Evolutionary conservation across 2,113 vertebrate genomes (phyloP), one percentile per base, ranked within the genome.

Genomic region (Microcebus ravelobensis): DNA sequence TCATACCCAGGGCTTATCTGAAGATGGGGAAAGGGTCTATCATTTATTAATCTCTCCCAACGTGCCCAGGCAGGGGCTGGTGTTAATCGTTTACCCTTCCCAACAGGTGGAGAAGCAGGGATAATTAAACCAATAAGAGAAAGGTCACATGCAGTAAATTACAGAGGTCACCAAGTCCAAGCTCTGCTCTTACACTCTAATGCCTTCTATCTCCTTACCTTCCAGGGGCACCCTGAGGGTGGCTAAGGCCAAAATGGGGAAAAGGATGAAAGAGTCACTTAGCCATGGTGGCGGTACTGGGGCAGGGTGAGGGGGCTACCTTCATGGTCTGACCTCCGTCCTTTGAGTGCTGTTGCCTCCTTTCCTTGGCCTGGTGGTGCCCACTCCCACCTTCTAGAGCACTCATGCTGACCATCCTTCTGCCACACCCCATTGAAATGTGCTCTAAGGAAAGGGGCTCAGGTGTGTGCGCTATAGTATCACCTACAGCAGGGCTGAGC

Each of bases 271-370:
- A 61, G 10, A 14, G 68, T 50, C 21, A 2, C 68, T 34, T 27
- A 20, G 45, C 2, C 14, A 5, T 20, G 52, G 79, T 6, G 2
- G 2, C 36, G 8, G 18, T 25, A 1, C 5, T 61, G 31, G 27
- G 61, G 25, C 15, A 14, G n/a, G 48, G 18, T 59, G 57, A 12
- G 42, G 79, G 21, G 8, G 29, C 76, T 63, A 18, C 45, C 27
- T 50, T 2, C 39, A 13, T 45, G 36, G 29, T 73, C 87, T 93
- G 50, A 71, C 34, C 31, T 63, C 45, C 12, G 14, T 17, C 61
- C 73, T 13, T 48, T 31, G 57, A 67, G 29, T 15, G 57, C 55
- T 21, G 21, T 77, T n/a, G 34, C 21, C 14, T 55, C 3, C 55
- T 94, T 73, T 68, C 48, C 70, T 70, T 15, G 18, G 29, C 31